Conservation (phyloP, 1,140 invertebrate species). For the Chelonus insularis region DNA sequence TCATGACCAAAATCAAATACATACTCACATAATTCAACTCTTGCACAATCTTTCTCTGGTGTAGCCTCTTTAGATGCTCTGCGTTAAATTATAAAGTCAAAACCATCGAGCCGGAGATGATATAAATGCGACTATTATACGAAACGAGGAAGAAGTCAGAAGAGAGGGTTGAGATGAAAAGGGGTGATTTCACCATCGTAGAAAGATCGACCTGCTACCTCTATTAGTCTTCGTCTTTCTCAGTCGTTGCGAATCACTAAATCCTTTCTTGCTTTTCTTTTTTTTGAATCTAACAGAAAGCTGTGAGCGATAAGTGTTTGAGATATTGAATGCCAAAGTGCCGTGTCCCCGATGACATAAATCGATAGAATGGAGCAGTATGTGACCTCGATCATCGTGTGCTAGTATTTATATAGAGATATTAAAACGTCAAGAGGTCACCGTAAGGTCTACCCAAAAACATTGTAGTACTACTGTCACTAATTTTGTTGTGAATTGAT, state of each 20-base stretch:
- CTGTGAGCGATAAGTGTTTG: slow-evolving; percentile 56
- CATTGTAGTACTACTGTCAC: too few relatives aligned
- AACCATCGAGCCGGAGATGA: slow-evolving; percentile 47
- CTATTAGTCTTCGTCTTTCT: slow-evolving; percentile 17
- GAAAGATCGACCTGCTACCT: slow-evolving; percentile 17
- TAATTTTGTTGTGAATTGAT: too few relatives aligned
- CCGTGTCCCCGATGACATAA: slow-evolving; percentile 36
- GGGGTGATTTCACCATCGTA: slow-evolving; percentile 24
- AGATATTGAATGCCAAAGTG: slow-evolving; percentile 59
- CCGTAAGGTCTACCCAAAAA: too few relatives aligned
- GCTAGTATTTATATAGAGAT: too few relatives aligned
- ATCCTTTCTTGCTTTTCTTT: background rate
- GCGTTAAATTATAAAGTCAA: slow-evolving; percentile 58
- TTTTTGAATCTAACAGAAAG: background rate
- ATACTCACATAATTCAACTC: slow-evolving; percentile 44
- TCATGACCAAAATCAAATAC: slow-evolving; percentile 43
- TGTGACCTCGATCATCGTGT: slow-evolving; percentile 25
- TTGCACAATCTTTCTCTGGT: slow-evolving; percentile 23
- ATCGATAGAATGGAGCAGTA: background rate
- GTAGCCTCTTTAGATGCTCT: slow-evolving; percentile 42
- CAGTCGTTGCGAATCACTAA: slow-evolving; percentile 18
- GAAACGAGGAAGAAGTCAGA: background rate
- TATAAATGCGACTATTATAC: slow-evolving; percentile 59
- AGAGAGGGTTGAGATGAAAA: slow-evolving; percentile 10
- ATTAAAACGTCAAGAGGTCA: too few relatives aligned